Evolutionary conservation across 2,797 vertebrate genomes (phyloP).

Genomic region (Cuniculus paca): DNA sequence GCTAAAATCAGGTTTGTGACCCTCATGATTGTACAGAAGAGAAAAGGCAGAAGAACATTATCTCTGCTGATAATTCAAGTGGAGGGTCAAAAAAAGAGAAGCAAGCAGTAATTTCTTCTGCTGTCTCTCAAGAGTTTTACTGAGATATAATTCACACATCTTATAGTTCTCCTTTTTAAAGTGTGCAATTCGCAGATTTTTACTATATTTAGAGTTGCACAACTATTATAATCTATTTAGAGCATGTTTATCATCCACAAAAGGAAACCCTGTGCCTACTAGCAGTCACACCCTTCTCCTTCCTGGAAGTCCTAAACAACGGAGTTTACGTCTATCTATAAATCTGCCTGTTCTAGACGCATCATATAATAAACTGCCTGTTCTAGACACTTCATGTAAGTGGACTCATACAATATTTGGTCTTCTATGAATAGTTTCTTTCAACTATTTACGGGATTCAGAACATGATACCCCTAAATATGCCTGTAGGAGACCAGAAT

Average conservation of each 20-base stretch:
- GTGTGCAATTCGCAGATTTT: not conserved
- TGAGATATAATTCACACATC: slow-evolving; percentile 7
- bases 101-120: not conserved
- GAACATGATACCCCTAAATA: not conserved
- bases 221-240: not conserved
- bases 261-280: not conserved
- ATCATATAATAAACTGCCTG: not conserved
- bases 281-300: not conserved
- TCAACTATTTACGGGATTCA: not conserved
- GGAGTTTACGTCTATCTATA: not conserved
- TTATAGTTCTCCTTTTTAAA: slow-evolving; percentile 27
- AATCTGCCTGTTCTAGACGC: not conserved
- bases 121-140: slow-evolving; percentile 16
- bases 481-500: not conserved
- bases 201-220: not conserved
- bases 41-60: not conserved
- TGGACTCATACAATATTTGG: not conserved
- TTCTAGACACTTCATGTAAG: not conserved
- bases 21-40: not conserved
- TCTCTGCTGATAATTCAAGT: slow-evolving; percentile 2
- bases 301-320: not conserved
- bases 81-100: slow-evolving; percentile 21
- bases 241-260: not conserved
- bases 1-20: not conserved
- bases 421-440: slow-evolving; percentile 44